phyloP scores from a whole-genome alignment of 1,140 invertebrate species.

The Pachypeltis micranthus region DNA sequence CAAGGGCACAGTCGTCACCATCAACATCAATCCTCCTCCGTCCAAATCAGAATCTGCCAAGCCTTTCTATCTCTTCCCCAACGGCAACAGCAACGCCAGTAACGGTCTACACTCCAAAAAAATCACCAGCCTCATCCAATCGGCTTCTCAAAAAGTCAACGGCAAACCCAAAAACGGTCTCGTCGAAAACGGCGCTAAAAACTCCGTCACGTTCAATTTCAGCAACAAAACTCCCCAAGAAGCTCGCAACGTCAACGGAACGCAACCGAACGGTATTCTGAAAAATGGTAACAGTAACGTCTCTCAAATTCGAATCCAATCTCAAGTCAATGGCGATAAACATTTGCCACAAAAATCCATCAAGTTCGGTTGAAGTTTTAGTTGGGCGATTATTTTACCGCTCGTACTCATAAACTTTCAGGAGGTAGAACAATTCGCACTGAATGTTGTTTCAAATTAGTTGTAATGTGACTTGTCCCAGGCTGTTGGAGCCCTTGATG shows the following conservation, averaged over 20 bases:
- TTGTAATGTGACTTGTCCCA: too few relatives aligned
- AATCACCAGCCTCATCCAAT: constrained; percentile 9
- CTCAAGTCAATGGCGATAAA: constrained; percentile 7
- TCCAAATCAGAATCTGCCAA: constrained; percentile 10
- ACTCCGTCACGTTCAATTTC: constrained; percentile 23
- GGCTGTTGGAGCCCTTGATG: too few relatives aligned
- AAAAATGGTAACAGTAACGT: constrained; percentile 23
- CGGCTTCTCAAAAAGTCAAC: neutral
- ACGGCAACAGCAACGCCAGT: constrained; percentile 5
- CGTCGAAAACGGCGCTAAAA: constrained; percentile 15
- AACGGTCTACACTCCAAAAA: constrained; percentile 1
- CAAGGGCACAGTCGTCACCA: constrained; percentile 17
- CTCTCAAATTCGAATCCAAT: constrained; percentile 20
- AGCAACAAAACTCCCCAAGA: constrained; percentile 21
- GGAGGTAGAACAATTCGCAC: too few relatives aligned
- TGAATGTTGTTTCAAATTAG: too few relatives aligned
- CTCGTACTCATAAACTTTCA: too few relatives aligned
- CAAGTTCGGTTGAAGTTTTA: constrained; percentile 25
- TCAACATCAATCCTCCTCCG: constrained; percentile 12
- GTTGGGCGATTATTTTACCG: too few relatives aligned
- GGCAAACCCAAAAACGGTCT: constrained; percentile 13
- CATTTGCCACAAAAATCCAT: constrained; percentile 19
- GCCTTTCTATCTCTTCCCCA: constrained; percentile 19
- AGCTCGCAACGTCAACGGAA: constrained; percentile 10
- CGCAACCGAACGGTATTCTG: constrained; percentile 23